Evolutionary conservation across 2,113 vertebrate genomes (phyloP), one percentile per base, ranked within the genome.

Genomic region (Neodontobutis hainanensis): DNA sequence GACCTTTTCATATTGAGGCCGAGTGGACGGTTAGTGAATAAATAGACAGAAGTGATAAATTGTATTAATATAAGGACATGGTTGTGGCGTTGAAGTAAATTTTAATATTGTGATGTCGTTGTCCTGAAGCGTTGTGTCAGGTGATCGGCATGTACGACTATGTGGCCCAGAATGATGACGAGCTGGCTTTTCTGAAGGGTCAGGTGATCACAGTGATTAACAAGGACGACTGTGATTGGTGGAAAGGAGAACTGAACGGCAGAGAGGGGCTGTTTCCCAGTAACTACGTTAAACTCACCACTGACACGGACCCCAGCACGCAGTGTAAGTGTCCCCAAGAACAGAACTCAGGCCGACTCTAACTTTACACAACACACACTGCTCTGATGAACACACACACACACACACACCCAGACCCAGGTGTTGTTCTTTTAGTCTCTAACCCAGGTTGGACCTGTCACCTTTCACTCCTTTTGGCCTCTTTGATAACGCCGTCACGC

Each of bases 141-240:
- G 97, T 99, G 81, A 99, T 99, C 75, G 97, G 97, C 70, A 96
- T 99, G 96, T 99, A 99, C 68, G 97, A 99, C 90, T 99, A 99
- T 80, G 92, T 92, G 40, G 96, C 97, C 0, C 97, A 99, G 92
- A 99, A 98, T n/a, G 97, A 99, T 1, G 97, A 99, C 71, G 97
- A 99, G 86, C 92, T 99, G 89, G 95, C 97, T 3, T 99, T 99
- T 88, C 92, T n/a, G 89, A 99, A 99, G 87, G 96, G 97, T 77
- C 96, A 98, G 92, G 89, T 99, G 88, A 98, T 99, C 92, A 97
- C 92, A 0, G 97, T 99, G 77, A 92, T 99, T 86, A 98, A 89
- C 92, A 97, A 94, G 90, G 97, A 99, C 57, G 97, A 99, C 90
- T 97, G 96, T 4, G 97, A 99, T 87, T 99, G 97, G 97, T 99